Percentiles rank a stretch among this genome's conserved stretches.
These are phyloP conservation scores for Hetaerina titia DNA, from an alignment of 2,888 invertebrate species.

Conservation along the genomic window DNA sequence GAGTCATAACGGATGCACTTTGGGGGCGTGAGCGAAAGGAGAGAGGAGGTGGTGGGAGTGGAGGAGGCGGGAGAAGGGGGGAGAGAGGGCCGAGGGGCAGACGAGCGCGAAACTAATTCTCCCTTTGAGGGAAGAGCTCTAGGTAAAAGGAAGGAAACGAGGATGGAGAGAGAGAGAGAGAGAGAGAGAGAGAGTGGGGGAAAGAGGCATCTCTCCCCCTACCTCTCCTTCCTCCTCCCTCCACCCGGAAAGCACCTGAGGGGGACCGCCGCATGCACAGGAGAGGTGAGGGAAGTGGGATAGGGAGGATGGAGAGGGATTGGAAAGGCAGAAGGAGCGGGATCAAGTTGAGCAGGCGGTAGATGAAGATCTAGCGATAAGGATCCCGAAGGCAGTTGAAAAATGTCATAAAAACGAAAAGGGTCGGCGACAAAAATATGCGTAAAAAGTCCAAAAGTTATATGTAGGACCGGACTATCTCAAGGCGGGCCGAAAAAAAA, in stretches of 20 bases:
- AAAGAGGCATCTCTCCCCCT: neutral
- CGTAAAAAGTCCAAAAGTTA: neutral
- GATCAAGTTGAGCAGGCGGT: neutral
- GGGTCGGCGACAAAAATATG: neutral
- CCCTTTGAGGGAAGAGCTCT: constrained; percentile 11
- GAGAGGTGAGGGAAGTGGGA: neutral
- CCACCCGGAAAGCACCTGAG: neutral
- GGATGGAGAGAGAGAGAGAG: too few species aligned
- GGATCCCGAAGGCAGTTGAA: neutral
- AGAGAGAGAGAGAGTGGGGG: neutral
- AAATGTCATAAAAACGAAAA: neutral
- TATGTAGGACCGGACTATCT: neutral
- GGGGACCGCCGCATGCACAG: neutral
- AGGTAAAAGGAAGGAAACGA: neutral
- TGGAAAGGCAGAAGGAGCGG: neutral
- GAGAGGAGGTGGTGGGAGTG: neutral
- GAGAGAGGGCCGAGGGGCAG: neutral
- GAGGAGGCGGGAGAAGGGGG: neutral
- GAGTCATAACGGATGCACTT: constrained; percentile 44
- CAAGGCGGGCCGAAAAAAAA: neutral
- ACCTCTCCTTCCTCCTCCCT: neutral
- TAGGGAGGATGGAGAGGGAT: too few species aligned
- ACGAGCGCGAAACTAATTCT: constrained; percentile 34
- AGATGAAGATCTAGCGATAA: neutral
- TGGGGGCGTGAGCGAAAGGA: neutral